Evolutionary conservation across 2,113 vertebrate species (phyloP).

Genomic region (Thinocorus orbignyianus): DNA sequence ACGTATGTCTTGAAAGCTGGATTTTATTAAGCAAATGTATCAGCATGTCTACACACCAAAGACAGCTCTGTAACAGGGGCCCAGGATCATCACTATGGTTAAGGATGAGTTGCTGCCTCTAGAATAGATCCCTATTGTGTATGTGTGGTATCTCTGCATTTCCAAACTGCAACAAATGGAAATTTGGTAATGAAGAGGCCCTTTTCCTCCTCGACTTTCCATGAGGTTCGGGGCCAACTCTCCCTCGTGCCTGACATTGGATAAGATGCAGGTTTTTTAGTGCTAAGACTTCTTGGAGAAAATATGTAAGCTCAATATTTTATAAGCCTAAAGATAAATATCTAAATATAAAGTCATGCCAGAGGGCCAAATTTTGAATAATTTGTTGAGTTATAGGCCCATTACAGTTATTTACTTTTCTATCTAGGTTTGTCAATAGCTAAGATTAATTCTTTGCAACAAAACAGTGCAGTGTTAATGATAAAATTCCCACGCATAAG

Average conservation of each 20-base stretch:
- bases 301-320: background rate
- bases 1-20: constrained; percentile 52
- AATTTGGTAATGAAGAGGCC: constrained; percentile 23
- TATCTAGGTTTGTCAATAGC: background rate
- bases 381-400: background rate
- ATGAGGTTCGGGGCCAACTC: background rate
- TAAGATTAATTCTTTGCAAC: background rate
- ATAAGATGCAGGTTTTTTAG: background rate
- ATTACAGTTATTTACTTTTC: background rate
- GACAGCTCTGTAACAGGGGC: constrained; percentile 47
- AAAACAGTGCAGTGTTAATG: background rate
- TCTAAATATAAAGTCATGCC: background rate
- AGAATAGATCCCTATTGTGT: constrained; percentile 47
- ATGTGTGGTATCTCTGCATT: background rate
- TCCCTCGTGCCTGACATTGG: background rate
- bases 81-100: background rate
- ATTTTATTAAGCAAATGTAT: constrained; percentile 67
- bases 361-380: background rate
- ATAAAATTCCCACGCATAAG: background rate
- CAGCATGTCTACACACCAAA: constrained; percentile 63
- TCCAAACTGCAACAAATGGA: constrained; percentile 30
- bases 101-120: constrained; percentile 57
- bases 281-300: background rate
- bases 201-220: background rate
- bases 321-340: background rate